phyloP scores from a whole-genome alignment of 2,113 vertebrate species.

The Bos indicus region DNA sequence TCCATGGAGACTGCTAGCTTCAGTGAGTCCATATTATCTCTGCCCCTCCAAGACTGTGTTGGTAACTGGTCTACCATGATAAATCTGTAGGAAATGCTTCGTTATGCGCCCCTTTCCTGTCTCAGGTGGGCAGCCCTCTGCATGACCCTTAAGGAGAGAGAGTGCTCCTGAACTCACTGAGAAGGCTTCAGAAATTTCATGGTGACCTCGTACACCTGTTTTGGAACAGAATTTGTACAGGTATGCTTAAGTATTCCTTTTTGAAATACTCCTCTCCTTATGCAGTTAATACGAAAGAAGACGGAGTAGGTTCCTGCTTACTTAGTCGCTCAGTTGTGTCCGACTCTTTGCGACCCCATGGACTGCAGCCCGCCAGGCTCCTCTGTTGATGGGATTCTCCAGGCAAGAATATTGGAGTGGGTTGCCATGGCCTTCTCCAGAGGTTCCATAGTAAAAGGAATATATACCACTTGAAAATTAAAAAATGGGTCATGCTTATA shows the following conservation, averaged over 20 bases:
- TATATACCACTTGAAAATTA: not conserved
- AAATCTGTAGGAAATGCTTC: not conserved
- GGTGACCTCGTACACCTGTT: no score
- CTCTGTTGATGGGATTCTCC: not conserved
- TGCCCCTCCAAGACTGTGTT: no score
- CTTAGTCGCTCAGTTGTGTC: fast-evolving
- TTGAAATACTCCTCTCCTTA: not conserved
- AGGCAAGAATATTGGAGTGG: not conserved
- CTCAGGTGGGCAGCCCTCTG: not conserved
- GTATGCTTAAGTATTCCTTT: not conserved
- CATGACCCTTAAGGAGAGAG: not conserved
- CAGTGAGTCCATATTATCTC: not conserved
- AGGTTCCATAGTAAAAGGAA: not conserved
- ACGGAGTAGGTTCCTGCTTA: fast-evolving
- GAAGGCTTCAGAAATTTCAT: not conserved
- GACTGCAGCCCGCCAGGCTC: not conserved
- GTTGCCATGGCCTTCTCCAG: not conserved
- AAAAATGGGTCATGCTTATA: not conserved
- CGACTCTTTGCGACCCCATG: not conserved
- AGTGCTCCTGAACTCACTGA: no score
- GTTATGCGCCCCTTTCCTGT: not conserved
- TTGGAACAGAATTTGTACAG: not conserved
- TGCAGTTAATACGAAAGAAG: not conserved
- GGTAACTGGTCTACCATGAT: not conserved
- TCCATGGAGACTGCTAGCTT: no score